Conservation (phyloP, 23 tunicate species). For the Clavelina lepadiformis region DNA sequence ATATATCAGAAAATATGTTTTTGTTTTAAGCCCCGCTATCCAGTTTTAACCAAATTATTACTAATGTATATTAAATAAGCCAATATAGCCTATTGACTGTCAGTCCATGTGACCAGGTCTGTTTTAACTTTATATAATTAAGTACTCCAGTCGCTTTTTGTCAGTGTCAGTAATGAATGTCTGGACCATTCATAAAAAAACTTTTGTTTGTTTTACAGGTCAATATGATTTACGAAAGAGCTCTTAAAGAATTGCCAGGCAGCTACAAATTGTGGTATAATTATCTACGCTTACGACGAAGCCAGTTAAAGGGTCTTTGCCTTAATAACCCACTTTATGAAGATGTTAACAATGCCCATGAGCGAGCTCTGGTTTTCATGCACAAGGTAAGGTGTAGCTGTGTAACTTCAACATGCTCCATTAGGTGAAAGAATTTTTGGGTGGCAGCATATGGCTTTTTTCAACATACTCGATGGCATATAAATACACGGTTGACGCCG, state of each 20-base stretch:
- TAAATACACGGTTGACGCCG: no score
- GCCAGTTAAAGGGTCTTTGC: constrained; percentile 73
- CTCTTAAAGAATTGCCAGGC: constrained; percentile 92
- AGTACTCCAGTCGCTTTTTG: no score
- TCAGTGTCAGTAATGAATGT: no score
- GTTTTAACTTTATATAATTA: no score
- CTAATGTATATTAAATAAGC: no score
- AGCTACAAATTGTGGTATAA: constrained; percentile 94
- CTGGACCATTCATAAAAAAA: no score
- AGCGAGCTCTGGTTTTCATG: constrained; percentile 96
- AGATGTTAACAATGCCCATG: constrained; percentile 97
- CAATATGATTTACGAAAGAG: constrained; percentile 88
- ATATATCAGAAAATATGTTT: background rate
- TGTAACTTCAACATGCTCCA: background rate
- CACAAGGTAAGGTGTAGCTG: constrained; percentile 50
- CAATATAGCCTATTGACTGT: no score
- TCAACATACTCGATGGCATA: no score
- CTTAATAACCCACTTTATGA: constrained; percentile 66
- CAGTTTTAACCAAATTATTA: background rate
- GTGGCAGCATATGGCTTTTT: no score
- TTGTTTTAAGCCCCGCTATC: background rate
- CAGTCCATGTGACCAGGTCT: no score
- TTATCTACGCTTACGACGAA: constrained; percentile 72
- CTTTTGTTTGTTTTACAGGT: no score
- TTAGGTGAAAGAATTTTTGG: no score